Evolutionary conservation across 2,113 vertebrate species (phyloP).

Genomic region (Cygnus atratus): DNA sequence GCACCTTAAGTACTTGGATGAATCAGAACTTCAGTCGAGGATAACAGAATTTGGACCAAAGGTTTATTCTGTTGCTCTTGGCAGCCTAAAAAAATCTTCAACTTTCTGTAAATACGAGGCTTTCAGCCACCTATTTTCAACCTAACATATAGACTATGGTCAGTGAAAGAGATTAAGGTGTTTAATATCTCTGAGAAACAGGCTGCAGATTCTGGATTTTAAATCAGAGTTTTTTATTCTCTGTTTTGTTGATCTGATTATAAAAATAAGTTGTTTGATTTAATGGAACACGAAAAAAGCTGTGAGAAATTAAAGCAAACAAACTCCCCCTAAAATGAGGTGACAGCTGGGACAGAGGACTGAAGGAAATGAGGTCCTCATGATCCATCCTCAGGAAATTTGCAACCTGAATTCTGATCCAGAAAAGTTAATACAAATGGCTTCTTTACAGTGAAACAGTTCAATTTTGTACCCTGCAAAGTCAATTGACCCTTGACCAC

Average conservation of each 20-base stretch:
- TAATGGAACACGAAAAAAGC: neutral
- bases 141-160: neutral
- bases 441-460: neutral
- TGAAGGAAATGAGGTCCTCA: neutral
- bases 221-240: neutral
- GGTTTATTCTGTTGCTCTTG: neutral
- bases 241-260: neutral
- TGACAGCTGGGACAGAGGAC: neutral
- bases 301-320: neutral
- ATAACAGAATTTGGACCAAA: neutral
- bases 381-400: neutral
- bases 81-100: neutral
- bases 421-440: neutral
- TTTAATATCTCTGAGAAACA: neutral
- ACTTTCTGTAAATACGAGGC: neutral
- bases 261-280: neutral
- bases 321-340: neutral
- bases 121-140: neutral
- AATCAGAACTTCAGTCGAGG: neutral
- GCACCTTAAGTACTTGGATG: neutral
- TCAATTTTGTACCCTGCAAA: neutral
- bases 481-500: neutral
- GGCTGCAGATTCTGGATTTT: neutral
- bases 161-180: neutral
- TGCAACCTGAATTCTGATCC: neutral